These are phyloP conservation scores for Gisinianus flammeolus DNA, from an alignment of 2,888 invertebrate genomes.

Conservation along the genomic window DNA sequence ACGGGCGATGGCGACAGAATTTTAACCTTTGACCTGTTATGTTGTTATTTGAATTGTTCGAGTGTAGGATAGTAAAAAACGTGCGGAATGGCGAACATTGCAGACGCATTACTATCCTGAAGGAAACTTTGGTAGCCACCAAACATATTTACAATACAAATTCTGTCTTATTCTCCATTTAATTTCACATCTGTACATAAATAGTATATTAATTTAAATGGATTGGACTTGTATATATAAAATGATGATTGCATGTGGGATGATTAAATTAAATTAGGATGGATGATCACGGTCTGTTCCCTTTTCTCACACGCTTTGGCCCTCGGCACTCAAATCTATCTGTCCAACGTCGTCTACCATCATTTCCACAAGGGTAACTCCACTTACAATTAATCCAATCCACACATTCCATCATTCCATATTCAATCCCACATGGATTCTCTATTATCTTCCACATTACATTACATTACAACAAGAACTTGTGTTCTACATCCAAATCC, in stretches of 20 bases:
- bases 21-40: neutral
- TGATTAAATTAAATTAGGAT: too few species aligned
- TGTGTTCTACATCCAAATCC: too few species aligned
- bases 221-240: too few species aligned
- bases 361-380: slow-evolving; percentile 51
- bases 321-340: slow-evolving; percentile 74
- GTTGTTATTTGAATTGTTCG: neutral
- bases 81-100: slow-evolving; percentile 61
- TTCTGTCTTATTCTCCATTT: too few species aligned
- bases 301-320: slow-evolving; percentile 76
- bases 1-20: neutral
- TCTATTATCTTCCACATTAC: neutral
- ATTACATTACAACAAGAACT: neutral
- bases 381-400: neutral
- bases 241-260: too few species aligned
- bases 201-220: too few species aligned
- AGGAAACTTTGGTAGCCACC: too few species aligned
- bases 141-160: too few species aligned
- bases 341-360: slow-evolving; percentile 57
- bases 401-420: too few species aligned
- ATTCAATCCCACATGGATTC: neutral
- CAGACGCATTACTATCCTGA: slow-evolving; percentile 85
- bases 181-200: too few species aligned
- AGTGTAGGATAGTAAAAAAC: slow-evolving; percentile 51
- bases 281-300: slow-evolving; percentile 77